Percentiles rank a stretch among this genome's conserved stretches.
Conservation (phyloP, 2,113 vertebrate genomes). For the Craseonycteris thonglongyai region DNA sequence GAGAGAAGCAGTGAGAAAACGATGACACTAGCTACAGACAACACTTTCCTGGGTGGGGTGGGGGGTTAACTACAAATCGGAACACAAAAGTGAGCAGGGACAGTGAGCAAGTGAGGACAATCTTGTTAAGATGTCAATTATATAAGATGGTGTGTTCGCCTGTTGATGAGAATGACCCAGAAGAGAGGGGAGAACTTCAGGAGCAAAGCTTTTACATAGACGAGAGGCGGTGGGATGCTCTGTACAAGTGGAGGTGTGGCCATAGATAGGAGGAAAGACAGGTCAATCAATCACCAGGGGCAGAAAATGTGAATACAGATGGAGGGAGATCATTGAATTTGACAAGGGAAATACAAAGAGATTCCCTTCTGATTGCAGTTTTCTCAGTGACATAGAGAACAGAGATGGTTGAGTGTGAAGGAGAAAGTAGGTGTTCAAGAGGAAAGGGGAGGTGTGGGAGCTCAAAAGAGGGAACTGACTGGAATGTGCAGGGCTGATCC, state of each 20-base stretch:
- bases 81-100: neutral
- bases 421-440: neutral
- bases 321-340: neutral
- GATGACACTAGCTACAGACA: neutral
- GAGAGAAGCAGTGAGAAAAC: neutral
- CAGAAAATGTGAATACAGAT: neutral
- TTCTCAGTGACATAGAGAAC: neutral
- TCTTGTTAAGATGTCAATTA: neutral
- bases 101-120: neutral
- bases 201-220: neutral
- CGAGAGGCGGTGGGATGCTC: too few species aligned
- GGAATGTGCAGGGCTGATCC: neutral
- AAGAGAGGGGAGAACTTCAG: neutral
- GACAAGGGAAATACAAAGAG: neutral
- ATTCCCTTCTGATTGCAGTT: neutral
- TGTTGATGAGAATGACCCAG: neutral
- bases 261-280: neutral
- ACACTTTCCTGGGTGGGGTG: neutral
- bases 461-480: neutral
- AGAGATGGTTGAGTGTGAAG: neutral
- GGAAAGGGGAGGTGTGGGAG: neutral
- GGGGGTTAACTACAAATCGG: neutral
- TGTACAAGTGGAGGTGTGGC: rapidly evolving
- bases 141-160: neutral
- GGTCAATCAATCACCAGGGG: too few species aligned